Evolutionary conservation across 37 sponge, comb jelly and placozoan species (phyloP).

Genomic region (Bolinopsis microptera): DNA sequence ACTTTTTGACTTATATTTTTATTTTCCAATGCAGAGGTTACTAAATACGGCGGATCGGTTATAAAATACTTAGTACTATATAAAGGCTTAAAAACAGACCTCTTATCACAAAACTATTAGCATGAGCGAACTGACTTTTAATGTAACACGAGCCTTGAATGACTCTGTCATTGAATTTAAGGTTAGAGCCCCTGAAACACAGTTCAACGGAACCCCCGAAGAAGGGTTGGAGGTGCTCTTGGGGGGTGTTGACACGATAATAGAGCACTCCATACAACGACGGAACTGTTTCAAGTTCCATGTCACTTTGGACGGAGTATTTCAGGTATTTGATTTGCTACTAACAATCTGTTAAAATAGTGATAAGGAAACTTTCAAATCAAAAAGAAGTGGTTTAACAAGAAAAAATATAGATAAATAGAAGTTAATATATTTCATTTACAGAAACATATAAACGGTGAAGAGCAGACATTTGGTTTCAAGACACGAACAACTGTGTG

Average conservation of each 20-base stretch:
- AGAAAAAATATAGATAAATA: no score
- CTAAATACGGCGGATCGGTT: neutral
- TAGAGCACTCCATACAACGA: neutral
- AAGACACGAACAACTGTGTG: no score
- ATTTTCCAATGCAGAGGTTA: neutral
- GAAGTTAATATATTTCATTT: no score
- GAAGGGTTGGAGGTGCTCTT: neutral
- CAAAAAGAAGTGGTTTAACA: no score
- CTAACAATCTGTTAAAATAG: neutral
- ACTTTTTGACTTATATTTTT: neutral
- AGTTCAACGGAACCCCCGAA: neutral
- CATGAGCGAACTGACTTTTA: neutral
- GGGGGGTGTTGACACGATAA: neutral
- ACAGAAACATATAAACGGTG: no score
- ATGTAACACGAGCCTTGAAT: neutral
- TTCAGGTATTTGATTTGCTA: neutral
- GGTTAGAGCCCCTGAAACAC: neutral
- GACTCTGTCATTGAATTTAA: neutral
- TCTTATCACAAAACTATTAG: neutral
- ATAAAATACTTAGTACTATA: neutral
- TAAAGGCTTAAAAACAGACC: neutral
- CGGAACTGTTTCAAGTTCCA: neutral
- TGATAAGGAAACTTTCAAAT: no score
- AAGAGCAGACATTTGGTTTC: no score
- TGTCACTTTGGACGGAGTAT: neutral